Conservation (phyloP, 2,888 invertebrate species). For the Andrena marginata region DNA sequence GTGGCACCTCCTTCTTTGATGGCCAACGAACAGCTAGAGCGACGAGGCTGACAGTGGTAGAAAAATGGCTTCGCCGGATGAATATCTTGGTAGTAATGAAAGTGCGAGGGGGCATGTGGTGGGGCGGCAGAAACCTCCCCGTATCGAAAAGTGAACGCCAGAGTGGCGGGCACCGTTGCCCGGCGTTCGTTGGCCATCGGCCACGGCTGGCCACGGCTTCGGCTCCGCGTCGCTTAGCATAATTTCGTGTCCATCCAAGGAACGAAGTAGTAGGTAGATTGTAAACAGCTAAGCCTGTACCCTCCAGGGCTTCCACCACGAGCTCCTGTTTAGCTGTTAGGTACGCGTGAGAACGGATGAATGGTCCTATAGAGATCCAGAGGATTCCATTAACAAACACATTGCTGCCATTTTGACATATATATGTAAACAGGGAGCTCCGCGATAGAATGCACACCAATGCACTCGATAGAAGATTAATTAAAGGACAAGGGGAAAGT, state of each 20-base stretch:
- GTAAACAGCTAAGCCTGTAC: background rate
- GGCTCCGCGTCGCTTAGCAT: no score
- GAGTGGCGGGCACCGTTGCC: constrained; percentile 16
- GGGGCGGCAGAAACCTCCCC: constrained; percentile 70
- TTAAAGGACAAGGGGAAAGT: no score
- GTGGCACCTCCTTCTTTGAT: constrained; percentile 60
- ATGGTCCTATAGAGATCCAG: no score
- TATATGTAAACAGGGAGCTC: no score
- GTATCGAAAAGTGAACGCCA: constrained; percentile 71
- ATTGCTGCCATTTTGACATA: no score
- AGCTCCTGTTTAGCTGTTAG: no score
- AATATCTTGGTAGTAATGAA: constrained; percentile 64
- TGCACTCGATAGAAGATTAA: no score
- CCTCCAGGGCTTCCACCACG: no score
- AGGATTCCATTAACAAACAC: no score
- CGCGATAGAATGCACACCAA: no score
- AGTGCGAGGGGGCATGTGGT: constrained; percentile 59
- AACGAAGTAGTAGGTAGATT: background rate
- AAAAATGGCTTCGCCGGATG: constrained; percentile 76
- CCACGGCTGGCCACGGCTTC: no score
- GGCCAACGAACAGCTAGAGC: constrained; percentile 76
- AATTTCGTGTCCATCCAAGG: constrained; percentile 20
- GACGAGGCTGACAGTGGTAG: constrained; percentile 73
- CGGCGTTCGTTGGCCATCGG: background rate
- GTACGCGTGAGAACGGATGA: no score